Evolutionary conservation across 2,113 vertebrate genomes (phyloP).

Genomic region (Tetrax tetrax): DNA sequence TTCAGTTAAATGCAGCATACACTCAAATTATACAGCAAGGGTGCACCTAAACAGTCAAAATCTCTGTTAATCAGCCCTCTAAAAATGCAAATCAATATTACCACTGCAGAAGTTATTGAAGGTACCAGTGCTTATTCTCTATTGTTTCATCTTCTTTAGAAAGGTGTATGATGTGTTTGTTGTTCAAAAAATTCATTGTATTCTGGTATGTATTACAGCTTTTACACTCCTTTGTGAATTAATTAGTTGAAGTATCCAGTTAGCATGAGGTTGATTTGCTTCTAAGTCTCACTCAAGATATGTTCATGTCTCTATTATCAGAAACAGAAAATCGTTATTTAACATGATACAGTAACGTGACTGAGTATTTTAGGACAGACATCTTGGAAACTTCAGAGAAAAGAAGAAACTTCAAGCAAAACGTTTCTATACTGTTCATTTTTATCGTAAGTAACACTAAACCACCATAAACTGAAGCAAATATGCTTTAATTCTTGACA

Average conservation of each 20-base stretch:
- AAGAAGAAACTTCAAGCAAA: neutral
- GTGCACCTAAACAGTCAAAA: neutral
- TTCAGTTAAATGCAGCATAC: neutral
- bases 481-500: neutral
- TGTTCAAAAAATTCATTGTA: neutral
- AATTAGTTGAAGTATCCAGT: neutral
- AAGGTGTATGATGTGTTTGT: neutral
- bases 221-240: neutral
- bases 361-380: neutral
- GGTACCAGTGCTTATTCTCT: neutral
- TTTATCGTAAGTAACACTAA: neutral
- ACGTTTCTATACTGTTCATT: neutral
- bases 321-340: neutral
- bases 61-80: neutral
- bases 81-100: neutral
- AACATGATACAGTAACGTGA: neutral
- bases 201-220: rapidly evolving
- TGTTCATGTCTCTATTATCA: neutral
- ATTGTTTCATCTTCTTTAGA: neutral
- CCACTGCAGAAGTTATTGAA: neutral
- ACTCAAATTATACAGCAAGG: neutral
- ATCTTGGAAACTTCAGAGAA: neutral
- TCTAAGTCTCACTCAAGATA: neutral
- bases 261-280: neutral
- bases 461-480: neutral